phyloP scores from a whole-genome alignment of 92 coral and sea anemone genomes.

The Parazoanthus atlanticus region DNA sequence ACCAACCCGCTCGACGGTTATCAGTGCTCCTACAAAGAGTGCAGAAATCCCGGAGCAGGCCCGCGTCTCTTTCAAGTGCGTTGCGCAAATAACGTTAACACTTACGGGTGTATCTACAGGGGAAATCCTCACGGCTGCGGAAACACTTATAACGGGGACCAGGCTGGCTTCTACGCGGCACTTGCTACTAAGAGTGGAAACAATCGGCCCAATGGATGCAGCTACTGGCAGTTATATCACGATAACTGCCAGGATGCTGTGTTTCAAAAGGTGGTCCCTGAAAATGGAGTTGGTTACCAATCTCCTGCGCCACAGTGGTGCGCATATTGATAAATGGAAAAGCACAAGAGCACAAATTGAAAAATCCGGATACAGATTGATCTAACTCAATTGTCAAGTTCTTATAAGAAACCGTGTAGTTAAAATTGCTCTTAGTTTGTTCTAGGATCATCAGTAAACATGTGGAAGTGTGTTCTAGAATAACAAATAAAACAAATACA shows the following conservation, averaged over 20 bases:
- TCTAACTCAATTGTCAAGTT: too few species aligned
- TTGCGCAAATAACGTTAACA: neutral
- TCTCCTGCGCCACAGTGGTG: neutral
- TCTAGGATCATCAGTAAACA: too few species aligned
- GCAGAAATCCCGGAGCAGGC: constrained; percentile 22
- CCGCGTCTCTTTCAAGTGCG: constrained; percentile 28
- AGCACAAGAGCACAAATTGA: too few species aligned
- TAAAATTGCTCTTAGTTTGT: too few species aligned
- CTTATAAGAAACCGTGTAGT: too few species aligned
- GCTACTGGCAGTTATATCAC: neutral
- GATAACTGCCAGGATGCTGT: neutral
- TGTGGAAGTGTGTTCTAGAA: too few species aligned
- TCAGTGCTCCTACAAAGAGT: constrained; percentile 15
- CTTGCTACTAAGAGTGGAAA: neutral
- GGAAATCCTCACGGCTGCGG: constrained; percentile 40
- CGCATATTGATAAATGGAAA: neutral
- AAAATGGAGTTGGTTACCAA: neutral
- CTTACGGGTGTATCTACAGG: constrained; percentile 30
- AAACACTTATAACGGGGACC: neutral
- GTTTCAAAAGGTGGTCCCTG: neutral
- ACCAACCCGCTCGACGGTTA: constrained; percentile 25
- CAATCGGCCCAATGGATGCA: neutral
- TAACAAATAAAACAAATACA: too few species aligned
- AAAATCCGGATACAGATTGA: neutral
- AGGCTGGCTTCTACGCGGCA: neutral